Evolutionary conservation across 64 coral and sea anemone genomes (phyloP).

Genomic region (Dendronephthya gigantea): DNA sequence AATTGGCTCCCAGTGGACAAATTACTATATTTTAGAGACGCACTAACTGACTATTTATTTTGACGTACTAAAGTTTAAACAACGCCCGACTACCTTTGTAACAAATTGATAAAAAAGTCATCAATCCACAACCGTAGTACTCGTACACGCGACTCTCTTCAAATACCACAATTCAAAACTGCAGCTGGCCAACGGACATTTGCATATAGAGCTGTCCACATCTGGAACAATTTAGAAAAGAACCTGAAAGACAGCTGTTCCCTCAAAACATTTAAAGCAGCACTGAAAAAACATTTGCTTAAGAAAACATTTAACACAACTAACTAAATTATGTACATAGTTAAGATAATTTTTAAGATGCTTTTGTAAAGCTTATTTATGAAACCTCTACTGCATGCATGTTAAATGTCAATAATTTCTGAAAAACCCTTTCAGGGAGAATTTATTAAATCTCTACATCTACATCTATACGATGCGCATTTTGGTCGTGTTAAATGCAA

Average conservation of each 20-base stretch:
- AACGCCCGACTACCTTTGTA: conserved; percentile 9
- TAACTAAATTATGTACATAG: too few relatives aligned
- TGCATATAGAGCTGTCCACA: neutral
- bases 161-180: conserved; percentile 5
- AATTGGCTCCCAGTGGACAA: conserved; percentile 19
- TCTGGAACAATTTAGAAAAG: neutral
- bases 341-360: too few relatives aligned
- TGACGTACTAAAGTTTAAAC: conserved; percentile 15
- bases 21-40: neutral
- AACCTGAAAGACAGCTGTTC: neutral
- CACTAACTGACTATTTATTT: too few relatives aligned
- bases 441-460: too few relatives aligned
- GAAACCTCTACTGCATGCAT: too few relatives aligned
- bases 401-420: too few relatives aligned
- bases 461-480: too few relatives aligned
- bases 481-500: too few relatives aligned
- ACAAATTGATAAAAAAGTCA: neutral
- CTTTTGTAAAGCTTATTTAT: too few relatives aligned
- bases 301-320: too few relatives aligned
- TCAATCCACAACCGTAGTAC: neutral
- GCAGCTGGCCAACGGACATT: neutral
- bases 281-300: neutral
- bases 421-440: too few relatives aligned
- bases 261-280: neutral
- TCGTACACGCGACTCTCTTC: neutral